Evolutionary conservation across 2,888 invertebrate species (phyloP).

Genomic region (Dryococelus australis): DNA sequence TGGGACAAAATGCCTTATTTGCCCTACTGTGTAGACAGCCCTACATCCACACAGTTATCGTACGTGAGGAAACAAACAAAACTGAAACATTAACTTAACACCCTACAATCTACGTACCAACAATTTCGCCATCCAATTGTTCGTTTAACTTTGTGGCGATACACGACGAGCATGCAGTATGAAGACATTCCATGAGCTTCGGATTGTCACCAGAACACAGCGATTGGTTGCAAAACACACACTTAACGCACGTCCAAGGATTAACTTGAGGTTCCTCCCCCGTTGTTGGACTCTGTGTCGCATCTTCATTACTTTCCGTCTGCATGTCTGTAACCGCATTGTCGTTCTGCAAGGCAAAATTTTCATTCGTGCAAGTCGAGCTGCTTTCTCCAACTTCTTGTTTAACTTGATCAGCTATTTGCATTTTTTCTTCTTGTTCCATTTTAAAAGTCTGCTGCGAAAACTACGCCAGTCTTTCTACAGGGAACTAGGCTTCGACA

Average conservation of each 20-base stretch:
- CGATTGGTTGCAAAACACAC: conserved; percentile 58
- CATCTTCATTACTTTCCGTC: conserved; percentile 38
- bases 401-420: not conserved
- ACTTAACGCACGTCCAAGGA: conserved; percentile 53
- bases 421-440: conserved; percentile 24
- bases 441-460: not conserved
- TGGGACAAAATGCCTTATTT: no score
- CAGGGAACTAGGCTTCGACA: not conserved
- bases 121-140: conserved; percentile 57
- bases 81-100: no score
- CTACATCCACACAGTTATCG: no score
- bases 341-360: not conserved
- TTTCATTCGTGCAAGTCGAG: not conserved
- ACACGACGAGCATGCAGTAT: conserved; percentile 83
- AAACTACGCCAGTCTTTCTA: not conserved
- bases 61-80: no score
- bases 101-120: conserved; percentile 51
- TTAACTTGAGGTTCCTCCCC: conserved; percentile 41
- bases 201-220: conserved; percentile 69
- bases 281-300: conserved; percentile 42
- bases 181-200: conserved; percentile 87
- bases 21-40: no score
- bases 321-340: not conserved
- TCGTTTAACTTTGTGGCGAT: conserved; percentile 71
- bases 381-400: conserved; percentile 21